Conservation (phyloP, 2,888 invertebrate species). For the Chrysopilus asiliformis region DNA sequence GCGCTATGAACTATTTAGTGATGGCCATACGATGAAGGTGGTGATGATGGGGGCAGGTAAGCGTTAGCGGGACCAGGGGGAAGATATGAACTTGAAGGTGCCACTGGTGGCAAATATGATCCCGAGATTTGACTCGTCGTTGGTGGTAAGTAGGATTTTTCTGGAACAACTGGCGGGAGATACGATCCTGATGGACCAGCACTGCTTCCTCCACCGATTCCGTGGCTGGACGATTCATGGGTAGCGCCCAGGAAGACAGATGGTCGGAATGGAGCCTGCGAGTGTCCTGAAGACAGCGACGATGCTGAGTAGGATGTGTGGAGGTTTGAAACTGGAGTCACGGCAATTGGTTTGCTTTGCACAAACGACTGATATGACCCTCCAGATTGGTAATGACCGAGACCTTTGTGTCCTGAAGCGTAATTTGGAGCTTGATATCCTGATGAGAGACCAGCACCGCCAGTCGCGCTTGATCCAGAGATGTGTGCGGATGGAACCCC, state of each 20-base stretch:
- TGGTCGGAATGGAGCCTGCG: constrained; percentile 29
- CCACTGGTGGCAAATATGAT: too few species aligned
- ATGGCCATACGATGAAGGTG: too few species aligned
- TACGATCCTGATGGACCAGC: too few species aligned
- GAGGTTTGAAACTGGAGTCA: constrained; percentile 12
- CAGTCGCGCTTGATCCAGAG: too few species aligned
- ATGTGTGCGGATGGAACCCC: too few species aligned
- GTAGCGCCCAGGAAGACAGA: constrained; percentile 29
- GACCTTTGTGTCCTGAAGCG: constrained; percentile 30
- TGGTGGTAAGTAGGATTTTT: too few species aligned
- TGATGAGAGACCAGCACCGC: constrained; percentile 10
- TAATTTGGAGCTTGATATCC: constrained; percentile 23
- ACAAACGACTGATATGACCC: constrained; percentile 8
- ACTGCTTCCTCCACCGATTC: background rate
- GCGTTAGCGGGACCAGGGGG: too few species aligned
- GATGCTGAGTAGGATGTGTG: constrained; percentile 7
- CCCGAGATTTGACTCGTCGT: too few species aligned
- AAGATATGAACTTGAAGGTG: too few species aligned
- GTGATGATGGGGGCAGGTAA: too few species aligned
- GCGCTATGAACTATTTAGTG: too few species aligned
- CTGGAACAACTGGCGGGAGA: too few species aligned
- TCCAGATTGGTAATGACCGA: constrained; percentile 25
- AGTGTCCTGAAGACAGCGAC: constrained; percentile 7
- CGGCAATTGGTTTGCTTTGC: constrained; percentile 26
- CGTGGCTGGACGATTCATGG: constrained; percentile 21